A percentile compares a stretch with the other conserved stretches of the same genome.
These are phyloP conservation scores for Pelecanus crispus DNA, from an alignment of 2,113 vertebrate genomes.

Conservation along the genomic window DNA sequence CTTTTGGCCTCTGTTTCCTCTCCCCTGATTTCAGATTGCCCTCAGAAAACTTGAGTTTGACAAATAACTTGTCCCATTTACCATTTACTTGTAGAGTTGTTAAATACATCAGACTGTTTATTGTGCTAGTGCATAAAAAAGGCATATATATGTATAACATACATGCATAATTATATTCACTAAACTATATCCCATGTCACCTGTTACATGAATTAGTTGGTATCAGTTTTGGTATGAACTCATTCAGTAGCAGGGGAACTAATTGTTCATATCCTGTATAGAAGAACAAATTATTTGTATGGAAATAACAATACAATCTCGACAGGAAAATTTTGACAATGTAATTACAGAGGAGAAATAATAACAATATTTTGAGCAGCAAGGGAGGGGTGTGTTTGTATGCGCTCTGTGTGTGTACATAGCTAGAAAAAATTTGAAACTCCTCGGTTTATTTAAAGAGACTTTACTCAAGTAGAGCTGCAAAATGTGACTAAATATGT, in stretches of 20 bases:
- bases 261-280: background rate
- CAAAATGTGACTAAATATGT: background rate
- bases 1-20: background rate
- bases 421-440: background rate
- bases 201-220: background rate
- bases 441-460: background rate
- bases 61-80: background rate
- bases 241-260: background rate
- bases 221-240: background rate
- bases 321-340: background rate
- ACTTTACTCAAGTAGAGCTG: background rate
- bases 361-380: background rate
- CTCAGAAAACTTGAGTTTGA: background rate
- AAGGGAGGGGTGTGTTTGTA: background rate
- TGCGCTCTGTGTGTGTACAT: background rate
- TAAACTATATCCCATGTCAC: background rate
- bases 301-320: background rate
- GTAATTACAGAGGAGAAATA: background rate
- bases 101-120: background rate
- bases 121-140: background rate
- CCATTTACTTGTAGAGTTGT: background rate
- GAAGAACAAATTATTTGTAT: constrained; percentile 5
- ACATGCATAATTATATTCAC: background rate
- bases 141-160: background rate
- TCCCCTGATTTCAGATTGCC: background rate